Conservation (phyloP, 2,113 vertebrate genomes). For the Labeo rohita region DNA sequence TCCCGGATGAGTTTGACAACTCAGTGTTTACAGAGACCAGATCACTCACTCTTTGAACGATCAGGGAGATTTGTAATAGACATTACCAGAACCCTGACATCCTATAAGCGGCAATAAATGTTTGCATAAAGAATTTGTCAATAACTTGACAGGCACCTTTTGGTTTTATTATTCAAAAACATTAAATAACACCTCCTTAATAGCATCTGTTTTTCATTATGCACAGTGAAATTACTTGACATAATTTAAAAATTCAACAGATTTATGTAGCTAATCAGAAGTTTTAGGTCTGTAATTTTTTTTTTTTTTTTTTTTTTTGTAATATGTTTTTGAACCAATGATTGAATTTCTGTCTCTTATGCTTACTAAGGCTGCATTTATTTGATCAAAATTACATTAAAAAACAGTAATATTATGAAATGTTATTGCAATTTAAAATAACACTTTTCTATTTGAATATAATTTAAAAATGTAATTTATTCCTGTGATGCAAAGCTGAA, state of each 20-base stretch:
- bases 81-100: neutral
- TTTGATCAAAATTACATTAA: neutral
- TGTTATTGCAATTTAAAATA: neutral
- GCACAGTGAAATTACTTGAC: neutral
- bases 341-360: neutral
- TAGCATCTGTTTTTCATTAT: neutral
- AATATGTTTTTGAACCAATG: too few relatives aligned
- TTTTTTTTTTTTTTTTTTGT: too few relatives aligned
- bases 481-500: neutral
- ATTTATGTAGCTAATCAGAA: neutral
- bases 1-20: neutral
- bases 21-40: conserved; percentile 1
- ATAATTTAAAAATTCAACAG: neutral
- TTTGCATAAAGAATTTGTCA: neutral
- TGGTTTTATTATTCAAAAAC: neutral
- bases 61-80: neutral
- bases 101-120: neutral
- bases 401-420: neutral
- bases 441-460: too few relatives aligned
- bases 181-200: neutral
- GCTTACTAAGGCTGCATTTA: neutral
- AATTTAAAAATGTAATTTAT: neutral
- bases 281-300: too few relatives aligned
- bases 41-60: neutral
- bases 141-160: neutral